Percentiles rank a stretch among this genome's conserved stretches.
These are phyloP conservation scores for Diorhabda elongata DNA, from an alignment of 1,140 invertebrate genomes.

Conservation along the genomic window DNA sequence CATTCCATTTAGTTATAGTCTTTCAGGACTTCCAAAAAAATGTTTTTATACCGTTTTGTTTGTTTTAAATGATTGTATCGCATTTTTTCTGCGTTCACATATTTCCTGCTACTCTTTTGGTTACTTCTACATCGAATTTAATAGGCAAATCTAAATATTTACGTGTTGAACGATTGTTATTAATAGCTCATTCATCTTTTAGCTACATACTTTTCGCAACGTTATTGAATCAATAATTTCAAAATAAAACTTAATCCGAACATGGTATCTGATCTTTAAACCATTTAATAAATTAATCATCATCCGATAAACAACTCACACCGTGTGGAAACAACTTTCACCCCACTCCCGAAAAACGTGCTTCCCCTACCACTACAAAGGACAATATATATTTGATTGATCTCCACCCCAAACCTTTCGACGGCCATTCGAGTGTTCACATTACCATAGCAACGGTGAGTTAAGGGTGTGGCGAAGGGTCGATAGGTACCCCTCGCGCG, in stretches of 20 bases:
- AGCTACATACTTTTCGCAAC: too few relatives aligned
- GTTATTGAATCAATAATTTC: too few relatives aligned
- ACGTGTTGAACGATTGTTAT: too few relatives aligned
- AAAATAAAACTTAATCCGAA: background rate
- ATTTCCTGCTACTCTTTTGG: too few relatives aligned
- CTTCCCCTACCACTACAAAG: background rate
- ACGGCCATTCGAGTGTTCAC: constrained; percentile 8
- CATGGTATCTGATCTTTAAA: constrained; percentile 5
- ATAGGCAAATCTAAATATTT: too few relatives aligned
- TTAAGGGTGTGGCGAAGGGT: background rate
- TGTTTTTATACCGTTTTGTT: too few relatives aligned
- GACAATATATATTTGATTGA: background rate
- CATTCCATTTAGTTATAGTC: too few relatives aligned
- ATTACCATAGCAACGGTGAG: constrained; percentile 8
- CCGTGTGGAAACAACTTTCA: constrained; percentile 5
- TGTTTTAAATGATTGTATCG: too few relatives aligned
- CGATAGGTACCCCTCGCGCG: background rate
- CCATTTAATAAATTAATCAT: constrained; percentile 13
- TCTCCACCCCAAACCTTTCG: background rate
- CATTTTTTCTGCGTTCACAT: too few relatives aligned
- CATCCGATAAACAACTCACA: constrained; percentile 9
- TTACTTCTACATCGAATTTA: too few relatives aligned
- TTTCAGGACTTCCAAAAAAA: too few relatives aligned
- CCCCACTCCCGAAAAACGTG: background rate
- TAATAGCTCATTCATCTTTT: too few relatives aligned